A percentile compares a stretch with the other conserved stretches of the same genome.
Conservation (phyloP, 2,797 vertebrate genomes). For the Echiichthys vipera region DNA sequence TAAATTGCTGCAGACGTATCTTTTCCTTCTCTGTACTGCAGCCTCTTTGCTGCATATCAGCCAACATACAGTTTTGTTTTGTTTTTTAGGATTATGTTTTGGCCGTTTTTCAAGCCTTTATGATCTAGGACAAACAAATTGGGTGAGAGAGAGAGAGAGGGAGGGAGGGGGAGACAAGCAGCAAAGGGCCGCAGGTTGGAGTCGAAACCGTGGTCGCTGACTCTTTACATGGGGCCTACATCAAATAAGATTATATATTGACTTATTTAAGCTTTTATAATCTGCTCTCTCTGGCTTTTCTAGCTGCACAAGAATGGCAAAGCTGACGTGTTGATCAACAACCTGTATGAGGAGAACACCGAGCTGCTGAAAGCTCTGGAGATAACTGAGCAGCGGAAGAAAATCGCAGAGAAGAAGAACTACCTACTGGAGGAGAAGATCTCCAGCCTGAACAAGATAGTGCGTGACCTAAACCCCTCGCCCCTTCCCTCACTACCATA, state of each 20-base stretch:
- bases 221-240: no score
- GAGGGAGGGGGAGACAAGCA: no score
- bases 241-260: not conserved
- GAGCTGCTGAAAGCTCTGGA: conserved; percentile 93
- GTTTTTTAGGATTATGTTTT: no score
- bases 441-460: conserved; percentile 91
- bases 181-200: no score
- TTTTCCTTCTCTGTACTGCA: not conserved
- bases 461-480: conserved; percentile 88
- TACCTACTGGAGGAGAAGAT: conserved; percentile 96
- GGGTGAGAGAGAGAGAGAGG: no score
- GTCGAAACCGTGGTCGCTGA: no score
- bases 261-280: not conserved
- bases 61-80: not conserved
- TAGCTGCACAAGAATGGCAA: conserved; percentile 90
- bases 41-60: not conserved
- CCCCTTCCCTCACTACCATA: conserved; percentile 72
- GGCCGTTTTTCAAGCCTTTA: no score
- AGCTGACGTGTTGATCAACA: conserved; percentile 90
- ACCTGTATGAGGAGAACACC: conserved; percentile 92
- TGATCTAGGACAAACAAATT: no score
- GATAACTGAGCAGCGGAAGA: conserved; percentile 90
- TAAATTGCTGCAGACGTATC: not conserved
- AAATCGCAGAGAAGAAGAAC: conserved; percentile 92
- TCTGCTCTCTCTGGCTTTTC: conserved; percentile 22